Conservation (phyloP, 2,888 invertebrate species). For the Pelosia muscerda region DNA sequence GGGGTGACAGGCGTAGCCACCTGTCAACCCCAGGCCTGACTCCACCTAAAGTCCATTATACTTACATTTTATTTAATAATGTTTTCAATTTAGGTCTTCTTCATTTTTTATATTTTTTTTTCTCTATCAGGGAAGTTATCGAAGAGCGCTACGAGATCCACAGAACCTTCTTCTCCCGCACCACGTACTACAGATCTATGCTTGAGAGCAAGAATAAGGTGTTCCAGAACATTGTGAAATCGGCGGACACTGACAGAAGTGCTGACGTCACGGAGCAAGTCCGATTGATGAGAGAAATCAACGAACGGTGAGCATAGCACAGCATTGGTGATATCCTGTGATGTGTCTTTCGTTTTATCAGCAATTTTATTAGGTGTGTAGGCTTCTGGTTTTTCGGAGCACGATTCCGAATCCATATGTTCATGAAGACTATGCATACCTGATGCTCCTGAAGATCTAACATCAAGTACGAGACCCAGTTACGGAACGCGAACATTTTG, state of each 20-base stretch:
- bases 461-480: too few species aligned
- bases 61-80: too few species aligned
- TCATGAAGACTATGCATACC: too few species aligned
- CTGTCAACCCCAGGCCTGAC: too few species aligned
- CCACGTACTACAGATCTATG: constrained; percentile 97
- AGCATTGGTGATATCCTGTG: not conserved
- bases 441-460: too few species aligned
- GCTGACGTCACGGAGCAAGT: constrained; percentile 91
- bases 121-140: constrained; percentile 87
- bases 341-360: not conserved
- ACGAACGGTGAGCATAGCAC: constrained; percentile 87
- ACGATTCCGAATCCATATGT: too few species aligned
- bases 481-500: too few species aligned
- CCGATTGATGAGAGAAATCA: constrained; percentile 91
- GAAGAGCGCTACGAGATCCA: constrained; percentile 92
- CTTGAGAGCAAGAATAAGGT: constrained; percentile 98
- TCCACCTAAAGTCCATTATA: too few species aligned
- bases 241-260: constrained; percentile 91
- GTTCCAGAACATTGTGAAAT: constrained; percentile 93
- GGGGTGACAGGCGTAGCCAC: too few species aligned
- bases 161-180: constrained; percentile 95
- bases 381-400: too few species aligned
- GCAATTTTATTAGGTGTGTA: not conserved
- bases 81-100: not conserved
- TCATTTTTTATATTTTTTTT: not conserved